phyloP scores from a whole-genome alignment of 2,797 vertebrate genomes.

The Parambassis ranga region DNA sequence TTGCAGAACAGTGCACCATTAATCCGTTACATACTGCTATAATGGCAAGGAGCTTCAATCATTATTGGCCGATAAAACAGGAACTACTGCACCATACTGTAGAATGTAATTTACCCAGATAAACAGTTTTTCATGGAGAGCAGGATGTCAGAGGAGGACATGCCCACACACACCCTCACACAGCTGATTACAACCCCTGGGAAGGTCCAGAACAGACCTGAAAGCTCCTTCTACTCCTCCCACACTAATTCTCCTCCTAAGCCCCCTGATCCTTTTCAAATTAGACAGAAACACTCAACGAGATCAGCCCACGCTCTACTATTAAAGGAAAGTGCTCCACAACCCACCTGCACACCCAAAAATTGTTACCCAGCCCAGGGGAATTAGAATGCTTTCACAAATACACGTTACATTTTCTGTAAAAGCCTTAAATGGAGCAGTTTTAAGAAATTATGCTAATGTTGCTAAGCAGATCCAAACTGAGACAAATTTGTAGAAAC shows the following conservation, averaged over 20 bases:
- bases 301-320: constrained; percentile 3
- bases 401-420: neutral
- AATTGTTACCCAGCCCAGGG: neutral
- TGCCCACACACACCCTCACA: neutral
- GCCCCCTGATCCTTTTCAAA: constrained; percentile 20
- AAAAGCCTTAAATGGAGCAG: neutral
- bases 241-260: constrained; percentile 22
- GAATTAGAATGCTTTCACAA: neutral
- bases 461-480: neutral
- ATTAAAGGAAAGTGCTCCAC: constrained; percentile 18
- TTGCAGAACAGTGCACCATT: too few relatives aligned
- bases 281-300: constrained; percentile 34
- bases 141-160: neutral
- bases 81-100: neutral
- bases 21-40: too few relatives aligned
- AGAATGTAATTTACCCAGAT: neutral
- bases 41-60: too few relatives aligned
- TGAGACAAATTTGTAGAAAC: neutral
- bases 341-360: neutral
- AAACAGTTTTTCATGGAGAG: neutral
- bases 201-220: neutral
- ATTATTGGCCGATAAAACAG: neutral
- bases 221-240: constrained; percentile 14
- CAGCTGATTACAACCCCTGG: neutral
- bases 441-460: too few relatives aligned